Evolutionary conservation across 2,113 vertebrate genomes (phyloP), one percentile per base, ranked within the genome.

Genomic region (Suncus etruscus): DNA sequence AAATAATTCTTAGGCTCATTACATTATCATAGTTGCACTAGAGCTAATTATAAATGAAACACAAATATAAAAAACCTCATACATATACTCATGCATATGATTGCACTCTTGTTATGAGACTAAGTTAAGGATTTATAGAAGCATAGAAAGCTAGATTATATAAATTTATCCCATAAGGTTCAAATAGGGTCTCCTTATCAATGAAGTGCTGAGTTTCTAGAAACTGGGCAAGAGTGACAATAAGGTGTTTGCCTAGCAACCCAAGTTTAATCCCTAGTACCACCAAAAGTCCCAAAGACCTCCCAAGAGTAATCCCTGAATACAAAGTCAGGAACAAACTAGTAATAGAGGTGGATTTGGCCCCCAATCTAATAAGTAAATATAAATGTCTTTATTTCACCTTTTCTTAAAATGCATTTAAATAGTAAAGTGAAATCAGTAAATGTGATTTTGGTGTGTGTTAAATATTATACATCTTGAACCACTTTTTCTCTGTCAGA

Each of bases 401-500:
- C 69, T 66, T 91, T 87, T 39, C 1, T 82, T 88, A 51, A 18
- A 79, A 25, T 24, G 25, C 47, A 61, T 74, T 68, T 14, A 58
- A 82, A 80, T 12, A 70, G 47, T 69, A 76, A 90, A 82, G 3
- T 7, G 2, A 66, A 31, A 86, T 70, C 29, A 85, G n/a, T 80
- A 83, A 82, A 73, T 47, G 82, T 54, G 65, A 31, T 20, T 50
- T 8, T 27, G 78, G 79, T 75, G 20, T 1, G 32, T 86, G 11
- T 72, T 81, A 93, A 78, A 51, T 31, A 48, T 69, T 73, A 32
- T 50, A 86, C 10, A 69, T 31, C 78, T 82, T 25, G 54, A 85
- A 68, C 74, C n/a, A 69, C 48, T 32, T 58, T 0, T 47, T 25
- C 32, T 76, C 48, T 25, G 12, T 48, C 11, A 18, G 2, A 66